Evolutionary conservation across 2,797 vertebrate species (phyloP).

Genomic region (Cetoscarus ocellatus): DNA sequence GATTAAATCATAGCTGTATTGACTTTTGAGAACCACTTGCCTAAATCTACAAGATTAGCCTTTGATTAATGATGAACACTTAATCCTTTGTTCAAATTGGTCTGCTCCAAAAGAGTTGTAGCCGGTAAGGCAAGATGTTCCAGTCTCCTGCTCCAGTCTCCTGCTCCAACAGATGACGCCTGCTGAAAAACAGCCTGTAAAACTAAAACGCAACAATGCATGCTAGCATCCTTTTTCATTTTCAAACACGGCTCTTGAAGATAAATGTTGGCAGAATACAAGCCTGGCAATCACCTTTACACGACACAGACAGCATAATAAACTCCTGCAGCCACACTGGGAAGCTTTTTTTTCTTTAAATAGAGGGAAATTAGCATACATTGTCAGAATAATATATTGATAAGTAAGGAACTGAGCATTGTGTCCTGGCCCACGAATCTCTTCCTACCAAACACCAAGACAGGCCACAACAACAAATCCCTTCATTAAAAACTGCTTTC

Average conservation of each 20-base stretch:
- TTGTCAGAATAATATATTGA: no score
- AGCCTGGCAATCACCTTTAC: conserved; percentile 22
- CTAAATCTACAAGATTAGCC: conserved; percentile 78
- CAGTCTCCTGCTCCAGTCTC: conserved; percentile 47
- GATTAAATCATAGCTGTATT: conserved; percentile 75
- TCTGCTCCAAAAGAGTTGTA: conserved; percentile 55
- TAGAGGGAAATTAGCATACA: not conserved
- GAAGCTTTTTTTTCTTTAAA: conserved; percentile 5
- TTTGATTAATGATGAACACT: conserved; percentile 72
- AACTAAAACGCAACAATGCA: conserved; percentile 43
- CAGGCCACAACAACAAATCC: no score
- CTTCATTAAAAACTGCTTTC: no score
- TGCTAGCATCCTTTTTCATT: conserved; percentile 49
- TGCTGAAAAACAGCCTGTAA: conserved; percentile 48
- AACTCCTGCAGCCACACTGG: conserved; percentile 18
- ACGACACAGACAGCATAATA: conserved; percentile 22
- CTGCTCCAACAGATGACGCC: conserved; percentile 53
- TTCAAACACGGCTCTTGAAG: conserved; percentile 39
- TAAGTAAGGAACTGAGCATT: no score
- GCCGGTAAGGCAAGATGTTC: conserved; percentile 34
- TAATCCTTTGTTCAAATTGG: conserved; percentile 77
- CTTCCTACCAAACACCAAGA: no score
- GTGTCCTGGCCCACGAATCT: no score
- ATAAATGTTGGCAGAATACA: conserved; percentile 51
- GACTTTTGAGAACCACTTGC: conserved; percentile 73